These are phyloP conservation scores for Heterodera schachtii DNA, from an alignment of 1,140 invertebrate genomes.

Conservation along the genomic window DNA sequence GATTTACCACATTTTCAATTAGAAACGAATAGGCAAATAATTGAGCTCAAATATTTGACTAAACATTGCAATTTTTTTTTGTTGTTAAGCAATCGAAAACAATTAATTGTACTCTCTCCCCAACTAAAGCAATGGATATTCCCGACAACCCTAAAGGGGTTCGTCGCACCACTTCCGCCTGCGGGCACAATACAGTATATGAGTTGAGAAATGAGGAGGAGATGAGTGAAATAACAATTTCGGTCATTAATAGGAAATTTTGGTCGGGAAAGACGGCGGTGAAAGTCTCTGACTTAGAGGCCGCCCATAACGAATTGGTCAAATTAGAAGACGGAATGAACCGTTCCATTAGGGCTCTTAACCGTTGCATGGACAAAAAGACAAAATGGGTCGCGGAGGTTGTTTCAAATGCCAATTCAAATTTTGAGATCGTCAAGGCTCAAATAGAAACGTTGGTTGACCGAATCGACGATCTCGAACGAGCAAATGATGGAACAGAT, in stretches of 20 bases:
- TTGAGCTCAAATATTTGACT: too few relatives aligned
- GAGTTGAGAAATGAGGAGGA: too few relatives aligned
- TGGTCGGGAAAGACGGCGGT: neutral
- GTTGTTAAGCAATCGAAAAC: too few relatives aligned
- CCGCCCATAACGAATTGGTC: neutral
- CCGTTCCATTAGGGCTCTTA: neutral
- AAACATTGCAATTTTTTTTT: too few relatives aligned
- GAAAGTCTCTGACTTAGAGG: neutral
- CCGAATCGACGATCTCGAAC: neutral
- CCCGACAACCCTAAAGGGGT: too few relatives aligned
- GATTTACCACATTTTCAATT: too few relatives aligned
- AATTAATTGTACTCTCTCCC: too few relatives aligned
- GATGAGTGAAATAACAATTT: neutral
- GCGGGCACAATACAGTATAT: too few relatives aligned
- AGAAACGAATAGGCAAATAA: too few relatives aligned
- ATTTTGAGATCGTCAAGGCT: neutral
- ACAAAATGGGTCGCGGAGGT: neutral
- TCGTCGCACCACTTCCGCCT: too few relatives aligned
- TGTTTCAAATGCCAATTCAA: neutral
- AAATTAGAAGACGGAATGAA: neutral
- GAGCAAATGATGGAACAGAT: neutral
- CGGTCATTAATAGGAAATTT: neutral
- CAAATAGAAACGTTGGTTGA: neutral
- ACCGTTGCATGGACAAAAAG: neutral
- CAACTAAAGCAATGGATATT: too few relatives aligned